Base-by-base conservation (phyloP, 2,888 invertebrate species). In the Drosophila formosana region DNA sequence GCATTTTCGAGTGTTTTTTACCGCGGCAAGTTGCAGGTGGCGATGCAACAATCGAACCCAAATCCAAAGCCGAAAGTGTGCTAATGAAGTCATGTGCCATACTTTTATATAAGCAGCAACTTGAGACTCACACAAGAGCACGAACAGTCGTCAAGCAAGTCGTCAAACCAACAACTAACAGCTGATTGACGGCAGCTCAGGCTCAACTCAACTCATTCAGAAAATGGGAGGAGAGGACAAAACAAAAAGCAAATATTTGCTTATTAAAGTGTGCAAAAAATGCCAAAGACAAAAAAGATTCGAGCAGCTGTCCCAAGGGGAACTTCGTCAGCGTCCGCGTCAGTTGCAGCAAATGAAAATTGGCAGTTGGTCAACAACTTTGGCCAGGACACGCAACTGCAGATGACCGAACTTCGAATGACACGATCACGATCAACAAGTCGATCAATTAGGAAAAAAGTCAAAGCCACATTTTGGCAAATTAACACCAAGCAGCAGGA, bases 331-430 rank as follows among this genome's bases (percentile, higher is more conserved):
- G 9, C 37, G 11, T 37, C 11, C 9, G 39, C 39, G 66, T 50
- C 69, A 89, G 87, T 86, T 89, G 88, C 83, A 73, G 49, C 76
- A 84, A 82, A 85, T 73, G 75, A 85, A 85, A 88, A 89, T 89
- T 82, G 88, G 28, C 89, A 61, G 63, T 68, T 70, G 51, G 9
- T 47, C 49, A 47, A 41, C 39, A 25, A 5, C 30, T 30, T 62
- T 58, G 23, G 7, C 18, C 61, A 69, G 60, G 64, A 89, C 89
- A 83, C 89, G 86, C 89, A 89, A 88, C 73, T 37, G 39, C 50
- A 57, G 63, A 37, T 30, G 37, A 53, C 28, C 41, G 25, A 25
- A 5, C 4, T 13, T 13, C 28, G 46, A 58, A 57, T 89, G 83
- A 83, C 89, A 82, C 50, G 78, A 70, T 46, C 89, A 89, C 50